phyloP scores from a whole-genome alignment of 1,140 invertebrate genomes.

The Achatina immaculata region DNA sequence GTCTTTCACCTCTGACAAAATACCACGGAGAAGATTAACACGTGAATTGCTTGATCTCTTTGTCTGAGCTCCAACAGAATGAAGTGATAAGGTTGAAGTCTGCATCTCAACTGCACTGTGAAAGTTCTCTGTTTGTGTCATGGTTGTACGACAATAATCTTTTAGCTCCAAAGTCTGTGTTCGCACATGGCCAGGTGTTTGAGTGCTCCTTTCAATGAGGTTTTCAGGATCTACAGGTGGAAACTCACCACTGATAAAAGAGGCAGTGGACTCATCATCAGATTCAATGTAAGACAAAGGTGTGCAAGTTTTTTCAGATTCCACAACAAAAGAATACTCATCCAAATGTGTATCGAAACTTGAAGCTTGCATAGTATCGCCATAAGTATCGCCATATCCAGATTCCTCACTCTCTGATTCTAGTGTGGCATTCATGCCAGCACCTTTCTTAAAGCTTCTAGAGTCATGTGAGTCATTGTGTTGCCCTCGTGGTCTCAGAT shows the following conservation, averaged over 20 bases:
- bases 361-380: constrained; percentile 64
- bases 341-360: constrained; percentile 66
- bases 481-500: constrained; percentile 31
- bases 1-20: constrained; percentile 63
- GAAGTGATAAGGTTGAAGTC: constrained; percentile 58
- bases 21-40: constrained; percentile 55
- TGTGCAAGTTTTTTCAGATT: constrained; percentile 35
- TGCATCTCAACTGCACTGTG: constrained; percentile 46
- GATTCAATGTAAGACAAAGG: constrained; percentile 47
- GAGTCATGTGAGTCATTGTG: constrained; percentile 49
- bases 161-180: constrained; percentile 59
- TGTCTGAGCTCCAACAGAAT: constrained; percentile 59
- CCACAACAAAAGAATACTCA: constrained; percentile 48
- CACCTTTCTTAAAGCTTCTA: constrained; percentile 51
- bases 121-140: constrained; percentile 53
- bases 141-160: constrained; percentile 43
- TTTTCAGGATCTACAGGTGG: constrained; percentile 56
- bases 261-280: constrained; percentile 63
- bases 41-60: constrained; percentile 50
- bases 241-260: constrained; percentile 60
- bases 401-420: constrained; percentile 67
- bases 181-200: constrained; percentile 61
- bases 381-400: constrained; percentile 67
- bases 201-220: constrained; percentile 54
- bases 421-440: constrained; percentile 42